Conservation (phyloP, 2,888 invertebrate species). For the Limnephilus marmoratus region DNA sequence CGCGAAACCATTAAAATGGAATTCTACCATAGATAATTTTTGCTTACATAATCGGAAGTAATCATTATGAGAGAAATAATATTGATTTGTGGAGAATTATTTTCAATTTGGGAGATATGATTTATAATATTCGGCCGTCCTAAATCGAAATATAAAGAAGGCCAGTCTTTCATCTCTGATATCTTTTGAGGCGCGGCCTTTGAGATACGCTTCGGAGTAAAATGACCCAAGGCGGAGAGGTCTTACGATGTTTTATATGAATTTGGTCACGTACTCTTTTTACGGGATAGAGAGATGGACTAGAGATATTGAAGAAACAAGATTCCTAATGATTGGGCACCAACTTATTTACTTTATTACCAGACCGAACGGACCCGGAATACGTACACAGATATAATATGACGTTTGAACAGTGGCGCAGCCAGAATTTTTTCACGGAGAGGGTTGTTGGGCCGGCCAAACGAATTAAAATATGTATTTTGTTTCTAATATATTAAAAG, state of each 20-base stretch:
- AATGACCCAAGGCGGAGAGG: slow-evolving; percentile 48
- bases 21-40: too few relatives aligned
- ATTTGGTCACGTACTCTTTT: slow-evolving; percentile 60
- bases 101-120: background rate
- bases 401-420: too few relatives aligned
- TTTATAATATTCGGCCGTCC: background rate
- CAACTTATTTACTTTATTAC: slow-evolving; percentile 18
- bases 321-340: slow-evolving; percentile 38
- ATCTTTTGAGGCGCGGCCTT: slow-evolving; percentile 29
- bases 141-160: slow-evolving; percentile 17
- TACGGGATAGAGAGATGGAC: slow-evolving; percentile 47
- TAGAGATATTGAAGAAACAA: slow-evolving; percentile 29
- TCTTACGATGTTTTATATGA: slow-evolving; percentile 60
- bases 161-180: background rate
- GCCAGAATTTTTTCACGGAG: too few relatives aligned
- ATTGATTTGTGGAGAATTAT: background rate
- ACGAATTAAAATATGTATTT: too few relatives aligned
- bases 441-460: too few relatives aligned
- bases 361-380: background rate
- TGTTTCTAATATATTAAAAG: too few relatives aligned
- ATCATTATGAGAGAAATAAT: background rate
- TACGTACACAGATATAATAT: background rate
- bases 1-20: background rate
- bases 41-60: background rate
- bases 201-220: slow-evolving; percentile 50